Conservation (phyloP, 2,888 invertebrate species). For the Drosophila kuntzei region DNA sequence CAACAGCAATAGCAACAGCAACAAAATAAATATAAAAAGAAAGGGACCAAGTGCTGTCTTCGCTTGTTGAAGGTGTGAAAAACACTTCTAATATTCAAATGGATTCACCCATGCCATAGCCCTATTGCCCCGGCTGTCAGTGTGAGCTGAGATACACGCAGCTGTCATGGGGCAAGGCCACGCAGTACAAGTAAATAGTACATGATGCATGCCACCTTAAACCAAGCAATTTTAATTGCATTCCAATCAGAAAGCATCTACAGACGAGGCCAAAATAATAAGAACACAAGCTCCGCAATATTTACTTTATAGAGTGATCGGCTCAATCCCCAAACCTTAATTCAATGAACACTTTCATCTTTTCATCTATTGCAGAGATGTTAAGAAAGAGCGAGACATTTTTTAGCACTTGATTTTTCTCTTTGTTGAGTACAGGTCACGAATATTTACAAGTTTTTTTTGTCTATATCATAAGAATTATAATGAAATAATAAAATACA, state of each 20-base stretch:
- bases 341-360: no score
- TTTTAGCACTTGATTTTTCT: no score
- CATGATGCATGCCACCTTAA: conserved; percentile 33
- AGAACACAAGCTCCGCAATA: not conserved
- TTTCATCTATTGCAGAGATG: no score
- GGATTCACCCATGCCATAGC: conserved; percentile 24
- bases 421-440: no score
- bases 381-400: no score
- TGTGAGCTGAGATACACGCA: conserved; percentile 10
- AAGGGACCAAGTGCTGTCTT: conserved; percentile 26
- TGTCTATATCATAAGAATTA: no score
- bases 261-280: not conserved
- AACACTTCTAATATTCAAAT: conserved; percentile 77
- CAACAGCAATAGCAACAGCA: conserved; percentile 19
- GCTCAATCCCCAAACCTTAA: no score
- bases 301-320: not conserved
- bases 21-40: conserved; percentile 15
- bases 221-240: conserved; percentile 63
- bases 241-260: conserved; percentile 59
- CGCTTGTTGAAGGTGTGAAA: conserved; percentile 69
- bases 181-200: no score
- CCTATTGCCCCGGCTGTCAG: conserved; percentile 5
- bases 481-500: no score
- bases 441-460: no score
- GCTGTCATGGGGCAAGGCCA: conserved; percentile 40